These are phyloP conservation scores for Eurypyga helias DNA, from an alignment of 2,113 vertebrate species.

Conservation along the genomic window DNA sequence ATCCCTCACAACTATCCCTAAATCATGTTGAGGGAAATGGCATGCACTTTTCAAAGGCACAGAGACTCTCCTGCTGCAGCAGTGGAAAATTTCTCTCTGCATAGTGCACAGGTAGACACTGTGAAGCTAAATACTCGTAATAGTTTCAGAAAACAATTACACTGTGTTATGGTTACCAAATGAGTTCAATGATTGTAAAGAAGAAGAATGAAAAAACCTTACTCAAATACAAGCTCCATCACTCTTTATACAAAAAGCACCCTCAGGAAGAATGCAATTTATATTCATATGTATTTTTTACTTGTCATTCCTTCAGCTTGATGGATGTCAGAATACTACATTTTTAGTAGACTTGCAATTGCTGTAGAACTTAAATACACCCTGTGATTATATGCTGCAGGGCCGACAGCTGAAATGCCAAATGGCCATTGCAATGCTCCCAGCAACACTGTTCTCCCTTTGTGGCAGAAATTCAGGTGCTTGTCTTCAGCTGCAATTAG, in stretches of 20 bases:
- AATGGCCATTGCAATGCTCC: background rate
- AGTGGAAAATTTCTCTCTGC: background rate
- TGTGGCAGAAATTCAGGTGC: conserved; percentile 54
- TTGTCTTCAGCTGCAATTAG: conserved; percentile 49
- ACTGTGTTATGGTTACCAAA: background rate
- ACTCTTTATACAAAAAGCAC: conserved; percentile 39
- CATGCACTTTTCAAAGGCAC: background rate
- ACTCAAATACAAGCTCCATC: conserved; percentile 11
- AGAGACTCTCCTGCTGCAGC: background rate
- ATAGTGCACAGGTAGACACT: background rate
- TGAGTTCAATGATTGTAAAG: background rate
- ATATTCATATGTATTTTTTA: conserved; percentile 48
- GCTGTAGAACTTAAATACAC: conserved; percentile 49
- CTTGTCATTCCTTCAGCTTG: conserved; percentile 59
- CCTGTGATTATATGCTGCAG: conserved; percentile 52
- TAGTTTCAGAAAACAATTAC: conserved; percentile 24
- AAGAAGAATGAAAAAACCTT: background rate
- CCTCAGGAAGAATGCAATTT: conserved; percentile 25
- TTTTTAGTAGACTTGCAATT: conserved; percentile 61
- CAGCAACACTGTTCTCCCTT: background rate
- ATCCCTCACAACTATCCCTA: background rate
- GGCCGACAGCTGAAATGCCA: conserved; percentile 43
- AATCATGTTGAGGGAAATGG: background rate
- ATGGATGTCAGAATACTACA: conserved; percentile 41
- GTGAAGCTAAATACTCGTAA: conserved; percentile 7